Base-by-base conservation (phyloP, 2,797 vertebrate genomes). In the Gambusia yucatana region DNA sequence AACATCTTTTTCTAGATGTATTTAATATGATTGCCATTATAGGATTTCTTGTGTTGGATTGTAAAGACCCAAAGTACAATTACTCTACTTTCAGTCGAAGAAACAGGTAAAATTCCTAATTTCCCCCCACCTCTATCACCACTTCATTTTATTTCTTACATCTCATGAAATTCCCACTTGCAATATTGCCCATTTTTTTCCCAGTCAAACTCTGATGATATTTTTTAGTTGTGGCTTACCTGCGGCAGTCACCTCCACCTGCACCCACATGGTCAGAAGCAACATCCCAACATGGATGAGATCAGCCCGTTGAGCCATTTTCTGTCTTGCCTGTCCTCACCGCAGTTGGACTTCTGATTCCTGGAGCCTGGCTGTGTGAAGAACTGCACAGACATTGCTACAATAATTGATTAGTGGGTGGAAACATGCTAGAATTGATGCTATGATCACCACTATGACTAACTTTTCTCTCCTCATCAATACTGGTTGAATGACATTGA, bases 401-500 rank as follows among this genome's bases (percentile, higher is more conserved):
- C 78, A 75, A 87, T 75, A 92, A 94, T 96, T 92, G 96, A 97
- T 97, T 92, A 92, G 94, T 96, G 95, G 96, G 85, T 78, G 96
- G 96, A 97, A 95, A 91, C 91, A 93, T 91, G 93, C 92, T 80
- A 46, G 79, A 85, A 92, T 84, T 86, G 96, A 97, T 97, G 92
- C 96, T 95, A 95, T 91, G 96, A 88, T 95, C 90, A 97, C 95
- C n/a, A 13, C 88, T 95, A 94, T 94, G 90, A 94, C 76, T 28
- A 77, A 89, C 81, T 89, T 87, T 88, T 82, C 74, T 80, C n/a
- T 90, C 80, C 80, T 46, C 67, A 70, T 46, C 67, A 46, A 43
- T 69, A n/a, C 25, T 46, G 25, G 25, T 44, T 46, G 47, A 33
- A 50, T 77, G 79, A n/a, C 79, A 92, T 90, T 70, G 91, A 94